Base-by-base conservation (phyloP, 2,797 vertebrate genomes). In the Limosa lapponica region DNA sequence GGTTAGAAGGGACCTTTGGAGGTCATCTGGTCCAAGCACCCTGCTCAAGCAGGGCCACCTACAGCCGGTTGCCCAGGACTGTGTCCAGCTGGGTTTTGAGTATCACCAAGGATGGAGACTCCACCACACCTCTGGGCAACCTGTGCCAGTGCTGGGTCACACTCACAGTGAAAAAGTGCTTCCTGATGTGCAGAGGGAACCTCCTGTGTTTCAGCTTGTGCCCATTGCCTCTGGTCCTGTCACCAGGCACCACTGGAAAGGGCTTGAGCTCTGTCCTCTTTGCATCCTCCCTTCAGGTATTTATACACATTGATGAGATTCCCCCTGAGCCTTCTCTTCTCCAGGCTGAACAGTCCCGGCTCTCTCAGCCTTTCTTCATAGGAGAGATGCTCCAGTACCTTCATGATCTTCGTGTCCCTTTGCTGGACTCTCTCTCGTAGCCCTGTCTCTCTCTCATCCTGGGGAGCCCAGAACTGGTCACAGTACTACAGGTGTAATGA, bases 91-190 rank as follows among this genome's bases (percentile, higher is more conserved):
- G 2, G 20, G 7, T 90, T 87, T 20, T 62, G 5, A 49, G 28
- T 30, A 43, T 8, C 70, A 23, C 18, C 51, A 73, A 0, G 22
- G 27, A 36, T 11, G 7, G 13, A 70, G 51, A 57, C 6, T 9
- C 13, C 22, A 18, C 9, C 18, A 6, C 8, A 4, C n/a, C n/a
- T 7, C 9, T 27, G 27, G 27, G 20, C 27, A 89, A 64, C 28
- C 24, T 6, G 30, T 19, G 32, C 25, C 52, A 25, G 16, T 3
- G 13, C 16, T 30, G 0, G 0, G n/a, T 17, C 52, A 74, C 15
- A 10, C 16, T 57, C 32, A 43, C 18, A 79, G 75, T 8, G 32
- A 30, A 17, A 7, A 11, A 37, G 11, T 4, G 27, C 30, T 75
- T 80, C 25, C 44, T 41, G 61, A 14, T 9, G 8, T 39, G 58